These are phyloP conservation scores for Leuctra nigra DNA, from an alignment of 2,888 invertebrate species.

Conservation along the genomic window DNA sequence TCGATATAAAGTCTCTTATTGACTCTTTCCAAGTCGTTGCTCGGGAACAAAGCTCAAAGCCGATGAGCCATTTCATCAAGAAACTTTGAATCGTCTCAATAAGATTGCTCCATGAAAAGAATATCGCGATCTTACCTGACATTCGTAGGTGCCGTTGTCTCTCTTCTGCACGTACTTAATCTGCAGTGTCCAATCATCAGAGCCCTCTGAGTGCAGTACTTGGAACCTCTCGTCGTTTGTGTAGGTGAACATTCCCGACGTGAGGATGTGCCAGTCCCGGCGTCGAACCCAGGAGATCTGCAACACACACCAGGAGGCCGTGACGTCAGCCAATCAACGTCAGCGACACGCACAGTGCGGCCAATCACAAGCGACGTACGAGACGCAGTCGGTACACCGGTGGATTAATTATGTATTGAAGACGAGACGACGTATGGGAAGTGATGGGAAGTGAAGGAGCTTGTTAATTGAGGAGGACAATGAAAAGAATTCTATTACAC, in stretches of 20 bases:
- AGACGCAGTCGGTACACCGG: neutral
- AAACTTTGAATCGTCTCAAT: too few species aligned
- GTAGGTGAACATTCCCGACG: conserved; percentile 83
- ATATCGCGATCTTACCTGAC: conserved; percentile 83
- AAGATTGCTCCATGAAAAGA: too few species aligned
- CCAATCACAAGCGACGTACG: neutral
- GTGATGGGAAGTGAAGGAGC: neutral
- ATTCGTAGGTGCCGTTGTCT: conserved; percentile 90
- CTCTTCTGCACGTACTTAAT: conserved; percentile 90
- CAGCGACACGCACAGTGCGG: neutral
- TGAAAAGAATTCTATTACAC: neutral
- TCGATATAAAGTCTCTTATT: too few species aligned
- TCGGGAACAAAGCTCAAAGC: too few species aligned
- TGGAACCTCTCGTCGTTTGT: conserved; percentile 74
- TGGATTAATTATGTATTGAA: neutral
- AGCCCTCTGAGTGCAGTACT: conserved; percentile 77
- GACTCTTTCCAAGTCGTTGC: too few species aligned
- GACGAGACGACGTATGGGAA: neutral
- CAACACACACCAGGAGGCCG: conserved; percentile 1
- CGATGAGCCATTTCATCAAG: too few species aligned
- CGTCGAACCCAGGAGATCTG: conserved; percentile 90
- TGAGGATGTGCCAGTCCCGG: conserved; percentile 89
- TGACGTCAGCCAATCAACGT: conserved; percentile 17
- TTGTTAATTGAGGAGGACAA: neutral
- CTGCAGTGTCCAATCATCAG: conserved; percentile 90